phyloP scores from a whole-genome alignment of 1,140 invertebrate genomes.

The Diabrotica undecimpunctata region DNA sequence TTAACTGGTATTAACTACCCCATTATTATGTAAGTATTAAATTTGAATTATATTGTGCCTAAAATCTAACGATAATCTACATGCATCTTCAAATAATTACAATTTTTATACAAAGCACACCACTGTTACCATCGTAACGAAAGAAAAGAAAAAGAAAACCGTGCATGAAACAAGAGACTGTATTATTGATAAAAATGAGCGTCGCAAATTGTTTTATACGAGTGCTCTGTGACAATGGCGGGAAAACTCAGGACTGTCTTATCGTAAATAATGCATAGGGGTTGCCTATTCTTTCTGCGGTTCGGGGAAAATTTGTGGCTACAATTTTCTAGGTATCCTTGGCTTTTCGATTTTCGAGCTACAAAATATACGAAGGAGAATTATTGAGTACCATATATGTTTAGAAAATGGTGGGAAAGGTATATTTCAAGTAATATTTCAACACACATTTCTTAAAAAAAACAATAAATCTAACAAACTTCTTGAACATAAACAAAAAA shows the following conservation, averaged over 20 bases:
- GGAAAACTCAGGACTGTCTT: conserved; percentile 28
- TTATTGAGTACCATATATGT: not conserved
- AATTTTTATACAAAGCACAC: not conserved
- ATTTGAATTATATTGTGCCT: no score
- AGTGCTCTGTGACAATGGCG: conserved; percentile 39
- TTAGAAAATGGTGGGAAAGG: not conserved
- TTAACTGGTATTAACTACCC: no score
- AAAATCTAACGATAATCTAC: not conserved
- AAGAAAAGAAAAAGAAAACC: conserved; percentile 19
- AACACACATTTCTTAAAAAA: no score
- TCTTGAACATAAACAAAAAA: no score
- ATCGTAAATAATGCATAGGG: conserved; percentile 39
- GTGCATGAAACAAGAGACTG: conserved; percentile 34
- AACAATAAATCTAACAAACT: no score
- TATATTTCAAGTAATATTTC: no score
- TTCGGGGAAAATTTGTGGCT: not conserved
- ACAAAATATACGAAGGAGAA: conserved; percentile 3
- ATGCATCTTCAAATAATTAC: not conserved
- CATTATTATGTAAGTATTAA: no score
- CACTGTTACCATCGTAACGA: not conserved
- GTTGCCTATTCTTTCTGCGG: not conserved
- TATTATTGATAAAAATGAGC: conserved; percentile 47
- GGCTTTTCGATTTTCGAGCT: not conserved
- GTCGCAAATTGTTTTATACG: conserved; percentile 46
- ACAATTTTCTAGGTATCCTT: not conserved